Conservation (phyloP, 2,797 vertebrate genomes). For the Choloepus didactylus region DNA sequence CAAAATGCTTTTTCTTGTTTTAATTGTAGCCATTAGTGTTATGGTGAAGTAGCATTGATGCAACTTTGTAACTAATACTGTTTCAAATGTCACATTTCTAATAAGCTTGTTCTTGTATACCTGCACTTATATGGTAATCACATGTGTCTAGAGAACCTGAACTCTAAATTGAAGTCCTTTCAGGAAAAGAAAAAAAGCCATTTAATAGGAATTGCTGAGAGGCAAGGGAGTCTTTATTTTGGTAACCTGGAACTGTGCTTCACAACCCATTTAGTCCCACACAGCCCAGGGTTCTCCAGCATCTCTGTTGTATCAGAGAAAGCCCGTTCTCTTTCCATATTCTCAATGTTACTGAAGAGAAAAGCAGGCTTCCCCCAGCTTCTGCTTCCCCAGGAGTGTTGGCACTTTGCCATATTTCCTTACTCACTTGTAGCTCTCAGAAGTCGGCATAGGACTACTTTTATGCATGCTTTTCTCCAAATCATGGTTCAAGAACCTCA, state of each 20-base stretch:
- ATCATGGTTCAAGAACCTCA: not conserved
- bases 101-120: not conserved
- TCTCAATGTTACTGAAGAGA: not conserved
- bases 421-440: not conserved
- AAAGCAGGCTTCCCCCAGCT: not conserved
- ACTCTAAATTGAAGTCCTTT: not conserved
- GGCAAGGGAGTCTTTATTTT: not conserved
- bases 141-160: not conserved
- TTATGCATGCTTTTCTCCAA: conserved; percentile 17
- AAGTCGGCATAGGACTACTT: not conserved
- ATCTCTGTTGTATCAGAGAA: not conserved
- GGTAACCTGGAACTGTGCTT: not conserved
- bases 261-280: not conserved
- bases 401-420: not conserved
- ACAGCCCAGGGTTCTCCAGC: not conserved
- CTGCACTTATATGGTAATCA: not conserved
- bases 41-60: not conserved
- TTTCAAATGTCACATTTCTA: not conserved
- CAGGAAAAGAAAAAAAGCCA: not conserved
- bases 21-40: not conserved
- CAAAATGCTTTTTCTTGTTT: conserved; percentile 20
- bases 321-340: not conserved
- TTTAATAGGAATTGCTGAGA: not conserved
- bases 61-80: not conserved
- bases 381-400: not conserved